phyloP scores from a whole-genome alignment of 92 coral and sea anemone species.

The Muricea muricata region DNA sequence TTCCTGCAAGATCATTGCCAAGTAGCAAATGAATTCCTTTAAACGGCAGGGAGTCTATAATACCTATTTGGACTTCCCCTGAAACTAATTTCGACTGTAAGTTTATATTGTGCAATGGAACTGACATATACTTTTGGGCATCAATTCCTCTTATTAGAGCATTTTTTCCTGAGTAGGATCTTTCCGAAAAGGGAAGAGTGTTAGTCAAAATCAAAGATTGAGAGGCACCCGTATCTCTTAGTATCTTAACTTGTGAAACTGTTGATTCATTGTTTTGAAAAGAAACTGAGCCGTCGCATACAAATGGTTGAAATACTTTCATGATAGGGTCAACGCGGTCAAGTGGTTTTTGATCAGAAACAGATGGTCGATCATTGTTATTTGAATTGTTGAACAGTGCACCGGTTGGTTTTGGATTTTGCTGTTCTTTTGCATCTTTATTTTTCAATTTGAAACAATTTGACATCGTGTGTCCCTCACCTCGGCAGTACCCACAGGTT shows the following conservation, averaged over 20 bases:
- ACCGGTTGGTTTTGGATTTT: background rate
- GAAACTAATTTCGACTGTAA: background rate
- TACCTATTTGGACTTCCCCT: too few species aligned
- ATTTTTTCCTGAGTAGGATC: conserved; percentile 19
- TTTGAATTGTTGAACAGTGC: background rate
- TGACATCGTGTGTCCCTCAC: conserved; percentile 35
- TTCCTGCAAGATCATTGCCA: background rate
- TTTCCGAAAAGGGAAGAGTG: conserved; percentile 48
- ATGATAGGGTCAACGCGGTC: background rate
- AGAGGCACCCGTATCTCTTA: too few species aligned
- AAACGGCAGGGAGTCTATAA: too few species aligned
- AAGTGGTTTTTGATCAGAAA: background rate
- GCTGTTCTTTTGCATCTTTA: background rate
- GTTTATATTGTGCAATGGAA: background rate
- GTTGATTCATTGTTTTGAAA: background rate
- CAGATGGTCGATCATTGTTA: background rate
- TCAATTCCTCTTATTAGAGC: conserved; percentile 54
- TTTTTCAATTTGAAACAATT: too few species aligned
- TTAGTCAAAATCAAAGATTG: too few species aligned
- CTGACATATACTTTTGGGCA: background rate
- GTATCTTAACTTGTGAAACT: background rate
- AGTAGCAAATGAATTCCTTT: background rate
- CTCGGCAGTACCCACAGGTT: conserved; percentile 25
- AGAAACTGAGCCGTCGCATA: background rate
- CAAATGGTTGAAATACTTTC: too few species aligned